Evolutionary conservation across 2,888 invertebrate species (phyloP).

Genomic region (Neoaliturus tenellus): DNA sequence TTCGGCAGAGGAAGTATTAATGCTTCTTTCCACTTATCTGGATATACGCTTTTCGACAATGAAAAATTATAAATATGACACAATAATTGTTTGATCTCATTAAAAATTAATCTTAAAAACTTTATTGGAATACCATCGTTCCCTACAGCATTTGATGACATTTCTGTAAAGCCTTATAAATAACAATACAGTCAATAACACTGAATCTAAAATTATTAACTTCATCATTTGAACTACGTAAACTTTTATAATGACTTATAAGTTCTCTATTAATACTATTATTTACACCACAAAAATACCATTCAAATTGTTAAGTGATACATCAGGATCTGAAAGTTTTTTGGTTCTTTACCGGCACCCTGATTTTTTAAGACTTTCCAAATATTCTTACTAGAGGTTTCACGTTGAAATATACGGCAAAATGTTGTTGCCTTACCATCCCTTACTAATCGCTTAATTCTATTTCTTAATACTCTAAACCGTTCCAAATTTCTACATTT

Average conservation of each 20-base stretch:
- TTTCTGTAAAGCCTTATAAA: neutral
- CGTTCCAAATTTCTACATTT: neutral
- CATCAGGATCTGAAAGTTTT: neutral
- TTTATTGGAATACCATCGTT: neutral
- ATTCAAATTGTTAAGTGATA: neutral
- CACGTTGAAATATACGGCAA: neutral
- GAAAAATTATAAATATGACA: slow-evolving; percentile 6
- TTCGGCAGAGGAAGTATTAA: neutral
- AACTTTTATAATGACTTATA: neutral
- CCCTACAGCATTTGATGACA: neutral
- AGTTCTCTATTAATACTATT: neutral
- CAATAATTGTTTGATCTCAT: neutral
- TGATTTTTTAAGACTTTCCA: neutral
- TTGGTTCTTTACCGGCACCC: neutral
- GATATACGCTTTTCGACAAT: neutral
- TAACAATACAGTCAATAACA: neutral
- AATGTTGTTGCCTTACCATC: neutral
- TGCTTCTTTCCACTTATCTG: neutral
- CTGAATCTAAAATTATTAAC: neutral
- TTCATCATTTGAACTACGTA: neutral
- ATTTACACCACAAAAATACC: slow-evolving; percentile 1
- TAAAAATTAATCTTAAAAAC: neutral
- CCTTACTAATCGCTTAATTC: neutral
- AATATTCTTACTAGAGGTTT: neutral
- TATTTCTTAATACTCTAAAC: neutral